Base-by-base conservation (phyloP, 2,113 vertebrate genomes). In the Athene cunicularia region DNA sequence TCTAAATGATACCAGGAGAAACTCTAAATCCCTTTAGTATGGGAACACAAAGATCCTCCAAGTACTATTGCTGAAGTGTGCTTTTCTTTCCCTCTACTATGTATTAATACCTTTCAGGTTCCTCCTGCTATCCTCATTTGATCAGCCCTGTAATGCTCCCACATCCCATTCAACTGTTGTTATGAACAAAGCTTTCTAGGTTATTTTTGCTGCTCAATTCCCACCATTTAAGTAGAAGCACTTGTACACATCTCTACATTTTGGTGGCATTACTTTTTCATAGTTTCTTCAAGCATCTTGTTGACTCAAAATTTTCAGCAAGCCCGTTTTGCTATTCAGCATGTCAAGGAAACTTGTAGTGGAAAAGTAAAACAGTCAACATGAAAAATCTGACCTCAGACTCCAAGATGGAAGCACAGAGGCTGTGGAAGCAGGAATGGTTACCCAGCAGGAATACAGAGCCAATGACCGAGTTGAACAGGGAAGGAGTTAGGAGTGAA, bases 21-120 rank as follows among this genome's bases (percentile, higher is more conserved):
- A 70, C 33, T 62, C 56, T 63, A 80, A 89, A 95, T 91, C 76
- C 26, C 67, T 50, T 47, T 41, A 74, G 93, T 53, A 75, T 9
- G 22, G 80, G 50, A 73, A 53, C 28, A 50, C 60, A 45, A 71
- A 82, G 80, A 66, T 67, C 41, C 77, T 75, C n/a, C 37, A 88
- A 68, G 35, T 43, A 37, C 30, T 63, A 24, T 33, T 76, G 62
- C 72, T 86, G 43, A 66, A 68, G 33, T 30, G 43, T 47, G 50
- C 27, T 86, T 67, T 50, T 49, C 72, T 73, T 72, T 83, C n/a
- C n/a, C 62, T 91, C 47, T 80, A 10, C 68, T 59, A 30, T 1
- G 8, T 15, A 64, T 87, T 63, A 71, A 66, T 56, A 24, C 35
- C 35, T 71, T 47, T 41, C 35, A 43, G 52, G 60, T 74, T 63